A percentile compares a stretch with the other conserved stretches of the same genome.
Conservation (phyloP, 1,140 invertebrate genomes). For the Drosophila busckii region DNA sequence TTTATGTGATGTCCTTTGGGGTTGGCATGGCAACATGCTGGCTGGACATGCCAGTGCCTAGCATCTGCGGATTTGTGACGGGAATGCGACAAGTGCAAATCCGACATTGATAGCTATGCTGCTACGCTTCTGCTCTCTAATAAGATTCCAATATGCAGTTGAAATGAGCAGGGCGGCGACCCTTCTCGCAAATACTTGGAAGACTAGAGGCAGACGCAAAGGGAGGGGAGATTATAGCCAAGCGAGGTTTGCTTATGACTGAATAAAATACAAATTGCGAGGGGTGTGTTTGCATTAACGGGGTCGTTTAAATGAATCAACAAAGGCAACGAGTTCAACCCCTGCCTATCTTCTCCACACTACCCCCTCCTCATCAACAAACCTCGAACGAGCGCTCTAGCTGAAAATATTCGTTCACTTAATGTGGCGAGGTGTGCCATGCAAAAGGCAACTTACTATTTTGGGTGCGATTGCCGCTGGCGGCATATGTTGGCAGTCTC, state of each 20-base stretch:
- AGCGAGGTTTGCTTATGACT: constrained; percentile 50
- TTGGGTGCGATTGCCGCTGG: constrained; percentile 56
- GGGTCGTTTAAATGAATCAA: constrained; percentile 41
- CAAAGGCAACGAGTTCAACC: constrained; percentile 38
- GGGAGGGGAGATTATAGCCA: constrained; percentile 8
- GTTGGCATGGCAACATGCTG: constrained; percentile 54
- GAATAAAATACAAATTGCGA: constrained; percentile 74
- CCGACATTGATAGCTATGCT: constrained; percentile 56
- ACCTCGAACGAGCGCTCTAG: too few relatives aligned
- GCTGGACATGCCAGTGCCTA: constrained; percentile 52
- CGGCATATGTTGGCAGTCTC: constrained; percentile 72
- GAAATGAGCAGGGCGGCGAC: constrained; percentile 26
- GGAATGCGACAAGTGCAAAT: constrained; percentile 63
- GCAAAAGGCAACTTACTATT: constrained; percentile 36
- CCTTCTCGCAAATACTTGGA: too few relatives aligned
- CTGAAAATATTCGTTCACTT: constrained; percentile 42
- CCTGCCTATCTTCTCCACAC: constrained; percentile 7
- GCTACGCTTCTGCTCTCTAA: constrained; percentile 45
- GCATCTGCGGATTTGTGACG: constrained; percentile 48
- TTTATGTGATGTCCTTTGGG: constrained; percentile 12
- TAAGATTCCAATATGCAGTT: constrained; percentile 71
- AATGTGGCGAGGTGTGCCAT: not conserved
- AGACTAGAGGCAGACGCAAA: too few relatives aligned
- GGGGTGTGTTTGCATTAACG: constrained; percentile 31
- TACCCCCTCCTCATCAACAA: not conserved